Percentiles rank a stretch among this genome's conserved stretches.
phyloP scores from a whole-genome alignment of 2,888 invertebrate genomes.

The Melanostoma mellinum region DNA sequence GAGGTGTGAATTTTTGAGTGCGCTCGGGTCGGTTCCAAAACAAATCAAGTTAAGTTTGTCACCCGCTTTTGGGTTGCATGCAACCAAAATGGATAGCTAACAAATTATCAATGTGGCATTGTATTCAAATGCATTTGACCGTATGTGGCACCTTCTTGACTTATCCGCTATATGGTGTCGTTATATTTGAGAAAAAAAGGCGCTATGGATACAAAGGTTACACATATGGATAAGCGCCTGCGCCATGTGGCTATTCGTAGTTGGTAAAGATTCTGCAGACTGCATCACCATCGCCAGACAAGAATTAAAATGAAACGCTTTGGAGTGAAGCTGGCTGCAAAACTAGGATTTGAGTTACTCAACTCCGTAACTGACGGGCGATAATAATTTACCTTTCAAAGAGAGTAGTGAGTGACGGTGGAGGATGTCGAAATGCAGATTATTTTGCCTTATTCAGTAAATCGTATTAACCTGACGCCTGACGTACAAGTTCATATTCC shows the following conservation, averaged over 20 bases:
- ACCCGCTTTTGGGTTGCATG: constrained; percentile 64
- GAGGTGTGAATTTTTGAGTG: constrained; percentile 60
- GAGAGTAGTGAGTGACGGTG: constrained; percentile 3
- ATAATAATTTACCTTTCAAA: constrained; percentile 20
- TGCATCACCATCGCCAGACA: background rate
- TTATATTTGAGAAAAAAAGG: constrained; percentile 29
- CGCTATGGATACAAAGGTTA: constrained; percentile 18
- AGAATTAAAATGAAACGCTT: constrained; percentile 31
- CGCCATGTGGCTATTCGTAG: constrained; percentile 27
- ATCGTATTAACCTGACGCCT: constrained; percentile 16
- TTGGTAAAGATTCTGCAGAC: constrained; percentile 24
- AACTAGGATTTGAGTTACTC: constrained; percentile 12
- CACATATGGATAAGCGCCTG: constrained; percentile 47
- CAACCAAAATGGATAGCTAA: constrained; percentile 61
- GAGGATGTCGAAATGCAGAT: constrained; percentile 21
- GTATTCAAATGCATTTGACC: constrained; percentile 70
- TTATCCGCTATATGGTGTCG: constrained; percentile 33
- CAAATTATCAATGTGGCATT: constrained; percentile 68
- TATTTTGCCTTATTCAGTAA: constrained; percentile 14
- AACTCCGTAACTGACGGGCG: constrained; percentile 21
- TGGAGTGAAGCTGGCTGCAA: constrained; percentile 18
- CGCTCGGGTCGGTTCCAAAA: constrained; percentile 48
- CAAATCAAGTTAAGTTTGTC: constrained; percentile 66
- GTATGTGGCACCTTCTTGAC: constrained; percentile 47
- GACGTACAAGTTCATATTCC: background rate